Conservation (phyloP, 2,797 vertebrate species). For the Acrocephalus scirpaceus region DNA sequence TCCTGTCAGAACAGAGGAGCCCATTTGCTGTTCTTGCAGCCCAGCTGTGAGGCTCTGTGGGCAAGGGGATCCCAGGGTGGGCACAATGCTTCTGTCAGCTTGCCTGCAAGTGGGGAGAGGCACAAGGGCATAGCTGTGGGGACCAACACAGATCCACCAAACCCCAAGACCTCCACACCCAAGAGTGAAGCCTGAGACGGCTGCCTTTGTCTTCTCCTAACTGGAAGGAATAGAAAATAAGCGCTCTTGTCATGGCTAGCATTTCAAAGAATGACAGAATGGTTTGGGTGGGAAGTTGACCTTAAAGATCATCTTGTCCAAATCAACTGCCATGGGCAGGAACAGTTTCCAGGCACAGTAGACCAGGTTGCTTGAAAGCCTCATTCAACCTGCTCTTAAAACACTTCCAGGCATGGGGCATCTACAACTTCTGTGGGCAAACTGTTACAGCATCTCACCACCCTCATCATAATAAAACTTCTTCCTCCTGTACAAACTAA, state of each 20-base stretch:
- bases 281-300: background rate
- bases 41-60: background rate
- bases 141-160: background rate
- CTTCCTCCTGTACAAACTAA: background rate
- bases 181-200: background rate
- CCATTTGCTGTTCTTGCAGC: background rate
- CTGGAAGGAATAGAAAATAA: background rate
- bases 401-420: background rate
- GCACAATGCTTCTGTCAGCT: background rate
- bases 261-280: background rate
- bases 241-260: background rate
- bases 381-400: background rate
- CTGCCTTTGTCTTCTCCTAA: background rate
- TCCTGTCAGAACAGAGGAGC: background rate
- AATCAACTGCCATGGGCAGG: background rate
- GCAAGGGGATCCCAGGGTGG: background rate
- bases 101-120: background rate
- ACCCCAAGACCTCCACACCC: background rate
- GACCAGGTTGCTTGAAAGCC: background rate
- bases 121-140: rapidly evolving
- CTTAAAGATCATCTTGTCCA: background rate
- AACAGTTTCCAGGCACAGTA: background rate
- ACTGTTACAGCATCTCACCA: background rate
- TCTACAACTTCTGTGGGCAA: background rate
- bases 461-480: background rate